These are phyloP conservation scores for Saccopteryx leptura DNA, from an alignment of 2,113 vertebrate genomes.

Conservation along the genomic window DNA sequence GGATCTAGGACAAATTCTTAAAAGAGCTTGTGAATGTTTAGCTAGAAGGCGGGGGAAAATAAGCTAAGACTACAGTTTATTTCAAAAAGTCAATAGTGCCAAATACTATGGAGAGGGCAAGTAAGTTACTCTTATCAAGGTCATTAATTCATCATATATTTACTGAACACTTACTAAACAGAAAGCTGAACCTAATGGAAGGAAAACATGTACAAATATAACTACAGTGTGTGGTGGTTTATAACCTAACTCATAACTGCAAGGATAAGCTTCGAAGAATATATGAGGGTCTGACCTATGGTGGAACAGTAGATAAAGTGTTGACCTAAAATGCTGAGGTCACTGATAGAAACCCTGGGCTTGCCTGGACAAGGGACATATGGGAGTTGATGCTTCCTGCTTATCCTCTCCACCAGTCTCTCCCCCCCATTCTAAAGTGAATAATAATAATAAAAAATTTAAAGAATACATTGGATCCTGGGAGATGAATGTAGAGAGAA, in stretches of 20 bases:
- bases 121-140: not conserved
- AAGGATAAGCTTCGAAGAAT: not conserved
- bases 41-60: not conserved
- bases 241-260: not conserved
- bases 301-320: too few species aligned
- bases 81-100: conserved; percentile 10
- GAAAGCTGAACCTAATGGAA: not conserved
- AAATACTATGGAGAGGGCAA: conserved; percentile 4
- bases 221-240: not conserved
- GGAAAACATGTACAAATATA: not conserved
- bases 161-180: conserved; percentile 14
- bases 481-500: not conserved
- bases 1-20: not conserved
- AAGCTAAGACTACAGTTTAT: not conserved
- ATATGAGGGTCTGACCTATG: too few species aligned
- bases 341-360: too few species aligned
- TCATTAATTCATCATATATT: conserved; percentile 2
- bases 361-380: too few species aligned
- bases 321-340: too few species aligned
- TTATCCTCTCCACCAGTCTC: too few species aligned
- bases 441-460: not conserved
- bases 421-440: too few species aligned
- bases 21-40: not conserved
- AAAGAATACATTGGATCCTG: not conserved
- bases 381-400: too few species aligned